Evolutionary conservation across 2,113 vertebrate species (phyloP), one percentile per base, ranked within the genome.

Genomic region (Capreolus pygargus): DNA sequence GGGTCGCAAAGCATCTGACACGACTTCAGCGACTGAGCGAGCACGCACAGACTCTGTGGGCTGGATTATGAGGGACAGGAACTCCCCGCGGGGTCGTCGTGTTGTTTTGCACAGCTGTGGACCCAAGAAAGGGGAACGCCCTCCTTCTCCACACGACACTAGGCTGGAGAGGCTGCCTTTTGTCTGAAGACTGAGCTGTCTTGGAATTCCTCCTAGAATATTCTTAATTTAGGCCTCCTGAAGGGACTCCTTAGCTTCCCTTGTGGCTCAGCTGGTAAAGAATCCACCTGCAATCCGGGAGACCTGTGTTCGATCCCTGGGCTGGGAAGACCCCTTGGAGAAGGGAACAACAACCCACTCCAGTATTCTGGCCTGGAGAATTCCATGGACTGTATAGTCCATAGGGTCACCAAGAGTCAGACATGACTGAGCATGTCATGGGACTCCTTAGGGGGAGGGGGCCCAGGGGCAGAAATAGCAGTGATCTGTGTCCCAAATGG

Each of bases 41-140:
- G 10, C 19, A 19, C 5, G 9, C 9, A 23, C 5, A 19, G n/a
- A 39, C 67, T 23, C n/a, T 39, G 67, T 19, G n/a, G 67, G 67
- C n/a, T 70, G 67, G 9, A 17, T 33, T 7, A 17, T 3, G 23
- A 13, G 23, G 52, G 57, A 50, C 54, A 6, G 7, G 55, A 57
- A 28, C 5, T 3, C 0, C 33, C 45, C 5, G 2, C 0, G 6
- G 16, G 36, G 33, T 11, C 45, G n/a, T 36, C 33, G 0, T 15
- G 7, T 17, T 4, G 27, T 55, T 67, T 57, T 43, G 25, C 81
- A 43, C 39, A 61, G 47, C 54, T 76, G 60, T 60, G 33, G 43
- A 36, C 55, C 10, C 39, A 25, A 45, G 54, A 27, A n/a, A 27
- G 43, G 60, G 25, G 33, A 50, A 43, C 10, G 12, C 0, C 10